phyloP scores from a whole-genome alignment of 1,140 invertebrate species.

The Probaryconus sp. region DNA sequence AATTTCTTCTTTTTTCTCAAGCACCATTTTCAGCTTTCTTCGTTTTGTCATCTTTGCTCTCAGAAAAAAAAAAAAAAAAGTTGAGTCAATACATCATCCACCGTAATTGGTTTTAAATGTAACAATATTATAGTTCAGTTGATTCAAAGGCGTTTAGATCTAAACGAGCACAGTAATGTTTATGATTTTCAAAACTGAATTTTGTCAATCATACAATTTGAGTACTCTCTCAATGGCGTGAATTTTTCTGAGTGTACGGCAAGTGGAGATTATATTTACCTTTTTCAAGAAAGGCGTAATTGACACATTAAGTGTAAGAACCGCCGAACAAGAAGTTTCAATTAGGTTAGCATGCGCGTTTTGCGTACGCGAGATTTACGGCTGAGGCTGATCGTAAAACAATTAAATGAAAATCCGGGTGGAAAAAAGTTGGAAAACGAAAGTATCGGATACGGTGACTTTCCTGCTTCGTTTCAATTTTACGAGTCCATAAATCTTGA shows the following conservation, averaged over 20 bases:
- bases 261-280: constrained; percentile 26
- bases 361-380: constrained; percentile 53
- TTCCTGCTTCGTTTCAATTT: constrained; percentile 30
- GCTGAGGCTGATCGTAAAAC: constrained; percentile 43
- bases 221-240: no score
- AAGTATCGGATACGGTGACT: constrained; percentile 6
- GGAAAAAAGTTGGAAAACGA: constrained; percentile 21
- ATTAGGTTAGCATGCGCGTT: constrained; percentile 52
- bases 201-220: no score
- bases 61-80: no score
- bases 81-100: no score
- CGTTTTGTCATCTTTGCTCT: constrained; percentile 1
- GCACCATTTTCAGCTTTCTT: constrained; percentile 13
- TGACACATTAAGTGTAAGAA: constrained; percentile 55
- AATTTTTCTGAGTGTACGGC: neutral
- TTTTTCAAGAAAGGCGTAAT: constrained; percentile 48
- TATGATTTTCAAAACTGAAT: no score
- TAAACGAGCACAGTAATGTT: no score
- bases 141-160: no score
- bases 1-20: neutral
- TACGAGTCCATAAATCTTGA: constrained; percentile 40
- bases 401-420: constrained; percentile 47
- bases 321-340: constrained; percentile 49
- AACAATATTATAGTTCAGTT: no score
- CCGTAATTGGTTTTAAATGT: no score